Evolutionary conservation across 2,113 vertebrate species (phyloP).

Genomic region (Lampris megalopsis): DNA sequence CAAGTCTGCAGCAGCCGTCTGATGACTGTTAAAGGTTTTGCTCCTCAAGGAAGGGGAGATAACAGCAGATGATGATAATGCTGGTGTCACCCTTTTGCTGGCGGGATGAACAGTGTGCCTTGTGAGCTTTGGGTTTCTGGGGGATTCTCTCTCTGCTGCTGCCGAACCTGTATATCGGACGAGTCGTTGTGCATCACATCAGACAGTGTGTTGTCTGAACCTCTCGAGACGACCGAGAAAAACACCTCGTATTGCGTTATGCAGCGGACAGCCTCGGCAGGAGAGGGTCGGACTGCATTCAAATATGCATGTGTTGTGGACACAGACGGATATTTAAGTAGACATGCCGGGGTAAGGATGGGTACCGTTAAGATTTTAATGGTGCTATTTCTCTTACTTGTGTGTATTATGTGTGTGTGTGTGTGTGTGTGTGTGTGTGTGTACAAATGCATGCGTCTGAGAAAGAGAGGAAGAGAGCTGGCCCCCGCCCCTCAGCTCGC

Average conservation of each 20-base stretch:
- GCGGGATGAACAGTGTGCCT: conserved; percentile 20
- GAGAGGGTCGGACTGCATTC: not conserved
- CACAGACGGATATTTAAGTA: too few species aligned
- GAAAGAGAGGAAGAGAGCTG: too few species aligned
- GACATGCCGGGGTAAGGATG: too few species aligned
- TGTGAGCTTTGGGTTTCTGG: not conserved
- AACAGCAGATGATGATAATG: conserved; percentile 20
- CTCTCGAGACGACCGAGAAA: conserved; percentile 12
- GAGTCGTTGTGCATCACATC: conserved; percentile 11
- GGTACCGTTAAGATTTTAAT: too few species aligned
- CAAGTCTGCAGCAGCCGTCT: conserved; percentile 45
- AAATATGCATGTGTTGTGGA: too few species aligned
- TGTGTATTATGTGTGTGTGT: too few species aligned
- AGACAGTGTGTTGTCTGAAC: conserved; percentile 6
- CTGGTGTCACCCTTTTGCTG: conserved; percentile 2
- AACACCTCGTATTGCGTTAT: not conserved
- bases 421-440: too few species aligned
- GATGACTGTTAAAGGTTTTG: conserved; percentile 46
- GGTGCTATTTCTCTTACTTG: too few species aligned
- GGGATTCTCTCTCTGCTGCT: not conserved
- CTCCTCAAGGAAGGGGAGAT: conserved; percentile 29
- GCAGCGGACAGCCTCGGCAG: not conserved
- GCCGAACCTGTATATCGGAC: not conserved
- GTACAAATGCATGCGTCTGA: too few species aligned
- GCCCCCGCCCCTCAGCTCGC: too few species aligned